Evolutionary conservation across 2,113 vertebrate genomes (phyloP).

Genomic region (Equus quagga): DNA sequence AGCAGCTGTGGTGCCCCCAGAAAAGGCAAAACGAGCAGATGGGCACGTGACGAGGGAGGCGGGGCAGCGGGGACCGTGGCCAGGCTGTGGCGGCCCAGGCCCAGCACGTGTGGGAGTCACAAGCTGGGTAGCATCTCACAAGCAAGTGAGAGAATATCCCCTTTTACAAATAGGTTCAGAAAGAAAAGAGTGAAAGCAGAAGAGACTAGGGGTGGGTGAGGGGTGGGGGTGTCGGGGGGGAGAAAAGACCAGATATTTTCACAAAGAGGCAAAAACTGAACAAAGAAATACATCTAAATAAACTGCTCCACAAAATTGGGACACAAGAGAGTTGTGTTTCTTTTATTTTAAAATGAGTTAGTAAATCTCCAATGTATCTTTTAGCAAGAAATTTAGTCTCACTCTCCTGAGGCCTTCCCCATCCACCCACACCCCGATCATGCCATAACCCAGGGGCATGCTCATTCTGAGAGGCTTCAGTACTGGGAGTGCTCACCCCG

Average conservation of each 20-base stretch:
- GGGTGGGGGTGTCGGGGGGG: no score
- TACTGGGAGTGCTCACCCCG: neutral
- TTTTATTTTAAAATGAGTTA: neutral
- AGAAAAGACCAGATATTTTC: neutral
- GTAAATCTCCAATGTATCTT: neutral
- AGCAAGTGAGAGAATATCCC: neutral
- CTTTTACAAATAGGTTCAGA: neutral
- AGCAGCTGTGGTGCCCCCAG: neutral
- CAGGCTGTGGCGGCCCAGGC: neutral
- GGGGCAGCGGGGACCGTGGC: neutral
- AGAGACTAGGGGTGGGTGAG: neutral
- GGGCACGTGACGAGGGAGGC: neutral
- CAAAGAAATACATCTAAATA: neutral
- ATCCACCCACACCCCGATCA: fast-evolving
- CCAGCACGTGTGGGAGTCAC: constrained; percentile 25
- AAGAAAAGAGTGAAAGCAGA: constrained; percentile 29
- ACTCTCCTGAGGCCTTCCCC: neutral
- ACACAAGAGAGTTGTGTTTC: neutral
- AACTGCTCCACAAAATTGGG: neutral
- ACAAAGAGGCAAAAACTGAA: neutral
- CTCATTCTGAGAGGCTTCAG: neutral
- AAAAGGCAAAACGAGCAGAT: constrained; percentile 58
- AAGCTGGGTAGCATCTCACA: neutral
- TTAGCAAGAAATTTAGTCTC: neutral
- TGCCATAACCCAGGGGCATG: neutral